These are phyloP conservation scores for Cosmopolites sordidus DNA, from an alignment of 2,888 invertebrate genomes.

Conservation along the genomic window DNA sequence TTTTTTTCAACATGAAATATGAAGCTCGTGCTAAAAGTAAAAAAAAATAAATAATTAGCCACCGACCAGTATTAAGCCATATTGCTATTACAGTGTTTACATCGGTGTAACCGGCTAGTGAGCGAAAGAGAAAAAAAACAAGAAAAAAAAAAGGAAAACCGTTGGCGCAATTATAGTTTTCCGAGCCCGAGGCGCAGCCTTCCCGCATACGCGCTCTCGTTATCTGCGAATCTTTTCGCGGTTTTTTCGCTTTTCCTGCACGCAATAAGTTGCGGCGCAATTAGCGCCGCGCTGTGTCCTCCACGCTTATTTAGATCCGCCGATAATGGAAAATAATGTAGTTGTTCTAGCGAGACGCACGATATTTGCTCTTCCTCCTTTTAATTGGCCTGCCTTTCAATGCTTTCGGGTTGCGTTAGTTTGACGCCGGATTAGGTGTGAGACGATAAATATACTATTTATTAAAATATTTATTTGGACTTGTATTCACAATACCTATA, in stretches of 20 bases:
- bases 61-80: neutral
- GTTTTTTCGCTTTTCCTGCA: constrained; percentile 24
- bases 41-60: neutral
- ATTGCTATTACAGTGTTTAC: constrained; percentile 1
- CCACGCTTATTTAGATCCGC: constrained; percentile 47
- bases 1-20: too few species aligned
- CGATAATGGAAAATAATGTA: constrained; percentile 47
- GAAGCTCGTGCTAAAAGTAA: too few species aligned
- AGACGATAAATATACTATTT: too few species aligned
- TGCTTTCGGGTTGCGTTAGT: neutral
- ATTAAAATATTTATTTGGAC: too few species aligned
- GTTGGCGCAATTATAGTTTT: constrained; percentile 2
- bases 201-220: constrained; percentile 3
- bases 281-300: constrained; percentile 27
- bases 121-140: neutral
- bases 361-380: constrained; percentile 44
- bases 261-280: constrained; percentile 22
- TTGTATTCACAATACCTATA: too few species aligned
- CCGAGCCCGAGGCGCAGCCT: constrained; percentile 2
- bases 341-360: constrained; percentile 45
- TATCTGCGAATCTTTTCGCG: constrained; percentile 2
- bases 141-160: neutral
- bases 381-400: constrained; percentile 36
- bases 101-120: neutral
- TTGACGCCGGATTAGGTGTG: too few species aligned